phyloP scores from a whole-genome alignment of 2,113 vertebrate genomes.

The Meles meles region DNA sequence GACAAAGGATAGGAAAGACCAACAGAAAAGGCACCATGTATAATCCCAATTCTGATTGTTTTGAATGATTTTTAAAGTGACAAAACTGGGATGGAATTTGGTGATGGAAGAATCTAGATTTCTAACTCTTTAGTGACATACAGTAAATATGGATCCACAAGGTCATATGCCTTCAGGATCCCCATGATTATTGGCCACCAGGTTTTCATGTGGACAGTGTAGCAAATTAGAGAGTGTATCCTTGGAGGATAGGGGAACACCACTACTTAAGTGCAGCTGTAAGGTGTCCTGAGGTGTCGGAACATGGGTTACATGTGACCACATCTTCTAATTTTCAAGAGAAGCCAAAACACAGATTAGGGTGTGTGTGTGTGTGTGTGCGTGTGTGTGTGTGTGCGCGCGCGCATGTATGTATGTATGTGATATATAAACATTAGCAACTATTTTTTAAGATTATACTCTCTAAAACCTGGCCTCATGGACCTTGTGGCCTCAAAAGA shows the following conservation, averaged over 20 bases:
- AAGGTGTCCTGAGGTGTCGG: background rate
- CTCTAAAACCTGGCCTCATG: background rate
- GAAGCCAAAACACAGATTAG: background rate
- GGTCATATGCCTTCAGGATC: background rate
- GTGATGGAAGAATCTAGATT: background rate
- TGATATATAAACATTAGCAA: background rate
- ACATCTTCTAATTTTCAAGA: background rate
- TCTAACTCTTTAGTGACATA: background rate
- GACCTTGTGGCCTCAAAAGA: background rate
- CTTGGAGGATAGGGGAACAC: rapidly evolving
- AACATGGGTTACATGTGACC: background rate
- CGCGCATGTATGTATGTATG: background rate
- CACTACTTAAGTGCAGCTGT: background rate
- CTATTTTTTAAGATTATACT: background rate
- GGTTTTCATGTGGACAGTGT: background rate
- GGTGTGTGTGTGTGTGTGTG: background rate
- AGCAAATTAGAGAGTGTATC: background rate
- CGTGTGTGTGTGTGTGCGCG: background rate
- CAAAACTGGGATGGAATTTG: background rate
- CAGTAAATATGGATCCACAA: background rate
- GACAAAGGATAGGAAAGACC: background rate
- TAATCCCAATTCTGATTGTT: background rate
- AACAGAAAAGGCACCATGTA: background rate
- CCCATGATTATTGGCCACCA: background rate
- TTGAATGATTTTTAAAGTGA: background rate